These are phyloP conservation scores for Nineta flava DNA, from an alignment of 2,888 invertebrate species.

Conservation along the genomic window DNA sequence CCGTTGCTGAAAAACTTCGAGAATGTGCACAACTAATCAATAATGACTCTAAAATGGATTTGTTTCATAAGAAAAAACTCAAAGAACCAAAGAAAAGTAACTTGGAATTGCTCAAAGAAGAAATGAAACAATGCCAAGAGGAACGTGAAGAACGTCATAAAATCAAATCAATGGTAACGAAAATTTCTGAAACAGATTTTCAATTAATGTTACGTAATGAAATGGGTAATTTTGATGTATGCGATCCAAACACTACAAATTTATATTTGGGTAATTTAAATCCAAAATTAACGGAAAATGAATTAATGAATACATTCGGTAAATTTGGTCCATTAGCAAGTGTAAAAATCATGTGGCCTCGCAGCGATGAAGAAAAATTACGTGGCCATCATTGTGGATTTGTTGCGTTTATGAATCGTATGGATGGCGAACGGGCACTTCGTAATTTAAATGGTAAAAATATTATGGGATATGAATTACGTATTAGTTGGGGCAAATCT, in stretches of 20 bases:
- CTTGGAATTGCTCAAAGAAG: constrained; percentile 95
- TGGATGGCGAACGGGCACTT: constrained; percentile 87
- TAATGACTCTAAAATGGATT: constrained; percentile 46
- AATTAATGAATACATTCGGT: constrained; percentile 95
- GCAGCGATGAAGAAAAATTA: constrained; percentile 93
- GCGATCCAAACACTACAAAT: constrained; percentile 96
- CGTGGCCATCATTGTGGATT: constrained; percentile 95
- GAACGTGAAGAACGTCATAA: constrained; percentile 92
- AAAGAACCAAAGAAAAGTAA: constrained; percentile 89
- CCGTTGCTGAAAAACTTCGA: constrained; percentile 50
- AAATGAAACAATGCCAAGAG: constrained; percentile 90
- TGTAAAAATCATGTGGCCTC: constrained; percentile 99
- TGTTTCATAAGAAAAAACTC: constrained; percentile 42
- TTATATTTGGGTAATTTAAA: constrained; percentile 94
- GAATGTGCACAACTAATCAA: constrained; percentile 49
- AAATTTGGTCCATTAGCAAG: constrained; percentile 94
- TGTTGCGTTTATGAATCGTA: constrained; percentile 96
- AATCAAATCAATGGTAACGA: constrained; percentile 58
- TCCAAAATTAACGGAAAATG: constrained; percentile 92
- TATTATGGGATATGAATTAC: constrained; percentile 85
- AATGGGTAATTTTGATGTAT: constrained; percentile 76
- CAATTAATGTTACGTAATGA: background rate
- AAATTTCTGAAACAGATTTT: constrained; percentile 26
- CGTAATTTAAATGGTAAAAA: constrained; percentile 77
- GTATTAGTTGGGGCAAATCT: constrained; percentile 95